phyloP scores from a whole-genome alignment of 2,797 vertebrate species.

The Sebastes wilsoni region DNA sequence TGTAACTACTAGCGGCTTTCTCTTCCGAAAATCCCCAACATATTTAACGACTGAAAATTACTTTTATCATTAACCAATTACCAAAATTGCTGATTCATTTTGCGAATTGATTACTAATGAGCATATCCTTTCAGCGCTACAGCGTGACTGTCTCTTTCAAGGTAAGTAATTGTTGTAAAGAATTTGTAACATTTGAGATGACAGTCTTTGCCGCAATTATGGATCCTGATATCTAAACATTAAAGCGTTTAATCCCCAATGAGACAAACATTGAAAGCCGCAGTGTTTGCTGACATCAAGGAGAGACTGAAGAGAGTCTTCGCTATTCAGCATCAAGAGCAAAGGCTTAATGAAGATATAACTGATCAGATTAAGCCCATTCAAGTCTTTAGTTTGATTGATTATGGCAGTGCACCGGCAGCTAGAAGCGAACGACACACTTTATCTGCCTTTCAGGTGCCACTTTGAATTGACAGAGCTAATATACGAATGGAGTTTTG shows the following conservation, averaged over 20 bases:
- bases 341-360: conserved; percentile 36
- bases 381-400: conserved; percentile 36
- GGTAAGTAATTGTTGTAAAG: background rate
- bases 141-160: background rate
- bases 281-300: conserved; percentile 8
- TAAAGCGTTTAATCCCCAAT: background rate
- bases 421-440: conserved; percentile 8
- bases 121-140: background rate
- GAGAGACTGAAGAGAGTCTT: conserved; percentile 3
- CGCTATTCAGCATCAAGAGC: background rate
- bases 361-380: conserved; percentile 34
- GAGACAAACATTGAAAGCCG: background rate
- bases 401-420: conserved; percentile 7
- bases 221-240: background rate
- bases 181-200: background rate
- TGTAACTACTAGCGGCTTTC: background rate
- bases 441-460: conserved; percentile 6
- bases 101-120: background rate
- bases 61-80: background rate
- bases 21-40: background rate
- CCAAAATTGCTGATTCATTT: background rate
- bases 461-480: conserved; percentile 11
- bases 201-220: background rate
- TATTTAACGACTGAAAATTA: background rate
- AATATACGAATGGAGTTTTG: conserved; percentile 18